phyloP scores from a whole-genome alignment of 2,888 invertebrate genomes.

The Theodoxus fluviatilis region DNA sequence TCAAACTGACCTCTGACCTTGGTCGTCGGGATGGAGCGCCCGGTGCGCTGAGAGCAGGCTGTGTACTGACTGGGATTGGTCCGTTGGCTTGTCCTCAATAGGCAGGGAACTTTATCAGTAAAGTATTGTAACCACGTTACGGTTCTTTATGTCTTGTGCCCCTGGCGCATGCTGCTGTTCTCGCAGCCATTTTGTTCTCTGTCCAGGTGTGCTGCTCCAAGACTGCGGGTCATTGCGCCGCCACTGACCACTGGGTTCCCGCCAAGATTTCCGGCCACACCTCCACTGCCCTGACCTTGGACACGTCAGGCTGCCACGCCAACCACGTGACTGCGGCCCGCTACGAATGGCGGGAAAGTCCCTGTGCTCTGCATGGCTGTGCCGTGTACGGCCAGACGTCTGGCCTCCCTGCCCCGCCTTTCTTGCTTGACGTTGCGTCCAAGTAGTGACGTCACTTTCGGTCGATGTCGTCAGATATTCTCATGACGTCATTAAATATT shows the following conservation, averaged over 20 bases:
- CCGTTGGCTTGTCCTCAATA: no score
- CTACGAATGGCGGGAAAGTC: slow-evolving; percentile 43
- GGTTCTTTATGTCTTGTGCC: no score
- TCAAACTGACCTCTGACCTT: no score
- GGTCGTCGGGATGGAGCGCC: no score
- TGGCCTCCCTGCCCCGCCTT: slow-evolving; percentile 40
- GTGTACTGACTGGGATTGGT: no score
- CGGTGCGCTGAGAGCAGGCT: no score
- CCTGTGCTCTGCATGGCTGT: slow-evolving; percentile 37
- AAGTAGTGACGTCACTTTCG: no score
- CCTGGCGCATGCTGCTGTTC: no score
- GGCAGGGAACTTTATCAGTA: no score
- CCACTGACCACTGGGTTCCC: slow-evolving; percentile 18
- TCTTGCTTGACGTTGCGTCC: neutral
- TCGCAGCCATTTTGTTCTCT: neutral
- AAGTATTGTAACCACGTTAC: no score
- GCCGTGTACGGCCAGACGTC: slow-evolving; percentile 37
- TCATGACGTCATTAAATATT: no score
- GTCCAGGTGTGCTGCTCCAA: neutral
- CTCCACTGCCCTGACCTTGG: slow-evolving; percentile 21
- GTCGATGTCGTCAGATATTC: no score
- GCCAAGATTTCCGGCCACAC: slow-evolving; percentile 27
- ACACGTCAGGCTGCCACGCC: slow-evolving; percentile 18
- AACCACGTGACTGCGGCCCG: slow-evolving; percentile 34
- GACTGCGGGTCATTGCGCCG: neutral